phyloP scores from a whole-genome alignment of 2,113 vertebrate genomes.

The Gallinago undulata region DNA sequence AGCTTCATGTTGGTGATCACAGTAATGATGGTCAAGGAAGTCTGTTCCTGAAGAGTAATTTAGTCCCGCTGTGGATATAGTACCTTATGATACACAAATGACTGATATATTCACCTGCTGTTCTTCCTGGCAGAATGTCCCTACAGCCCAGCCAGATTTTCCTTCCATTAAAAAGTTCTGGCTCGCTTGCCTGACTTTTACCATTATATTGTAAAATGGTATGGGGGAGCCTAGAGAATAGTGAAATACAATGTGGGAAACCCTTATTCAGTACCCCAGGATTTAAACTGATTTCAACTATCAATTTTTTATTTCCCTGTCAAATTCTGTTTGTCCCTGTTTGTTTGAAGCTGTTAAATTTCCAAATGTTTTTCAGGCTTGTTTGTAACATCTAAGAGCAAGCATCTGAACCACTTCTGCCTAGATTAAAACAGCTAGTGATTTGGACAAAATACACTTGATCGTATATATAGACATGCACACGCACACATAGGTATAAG shows the following conservation, averaged over 20 bases:
- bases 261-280: background rate
- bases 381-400: background rate
- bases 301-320: background rate
- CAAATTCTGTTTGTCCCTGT: background rate
- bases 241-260: background rate
- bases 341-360: background rate
- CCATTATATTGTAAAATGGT: background rate
- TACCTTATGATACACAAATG: background rate
- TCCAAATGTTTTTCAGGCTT: background rate
- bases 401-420: background rate
- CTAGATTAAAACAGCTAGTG: background rate
- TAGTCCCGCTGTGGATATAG: background rate
- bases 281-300: background rate
- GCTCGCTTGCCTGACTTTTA: background rate
- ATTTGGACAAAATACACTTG: background rate
- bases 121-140: background rate
- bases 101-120: background rate
- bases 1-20: background rate
- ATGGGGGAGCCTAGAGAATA: background rate
- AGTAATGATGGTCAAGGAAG: background rate
- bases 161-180: background rate
- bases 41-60: background rate
- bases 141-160: background rate
- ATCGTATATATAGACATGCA: background rate
- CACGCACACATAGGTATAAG: accelerated